Base-by-base conservation (phyloP, 2,888 invertebrate species). In the Hemaris fuciformis region DNA sequence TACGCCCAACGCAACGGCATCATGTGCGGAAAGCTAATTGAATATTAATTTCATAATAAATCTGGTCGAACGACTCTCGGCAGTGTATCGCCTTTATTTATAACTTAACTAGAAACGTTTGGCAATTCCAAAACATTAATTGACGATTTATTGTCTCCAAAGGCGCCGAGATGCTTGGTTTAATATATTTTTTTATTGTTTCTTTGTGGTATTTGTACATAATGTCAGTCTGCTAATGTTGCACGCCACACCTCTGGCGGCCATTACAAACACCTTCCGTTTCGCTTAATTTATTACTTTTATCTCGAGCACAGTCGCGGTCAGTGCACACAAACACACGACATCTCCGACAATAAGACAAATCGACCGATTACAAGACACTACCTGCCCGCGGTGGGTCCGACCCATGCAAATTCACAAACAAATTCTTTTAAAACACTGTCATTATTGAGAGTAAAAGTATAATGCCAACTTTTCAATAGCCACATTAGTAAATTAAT, bases 21-120 rank as follows among this genome's bases (percentile, higher is more conserved):
- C 89, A 91, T 92, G 91, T 91, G 91, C 91, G 88, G 91, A 92
- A 89, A 91, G 91, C 90, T 91, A 91, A 92, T 91, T 91, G 92
- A 91, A 91, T 91, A 90, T 92, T 92, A 91, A 92, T 90, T 90
- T 91, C 80, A 87, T 83, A 85, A 88, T 88, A 90, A 91, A 91
- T 91, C 91, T 88, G 85, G 87, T 83, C 71, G 71, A 81, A 85
- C 90, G 73, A 88, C 84, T 89, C 81, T 84, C 74, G 60, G 72
- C 73, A 75, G 69, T 66, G 70, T 74, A 79, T 76, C 75, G 73
- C 79, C 81, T 79, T 85, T 85, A 88, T 87, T 87, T 89, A 86
- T 89, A 87, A 85, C 85, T 86, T 86, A 83, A 85, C 84, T 84
- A 69, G 70, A 67, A 71, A 67, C 73, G 75, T 77, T 75, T 78